Evolutionary conservation across 2,113 vertebrate species (phyloP).

Genomic region (Vulpes vulpes): DNA sequence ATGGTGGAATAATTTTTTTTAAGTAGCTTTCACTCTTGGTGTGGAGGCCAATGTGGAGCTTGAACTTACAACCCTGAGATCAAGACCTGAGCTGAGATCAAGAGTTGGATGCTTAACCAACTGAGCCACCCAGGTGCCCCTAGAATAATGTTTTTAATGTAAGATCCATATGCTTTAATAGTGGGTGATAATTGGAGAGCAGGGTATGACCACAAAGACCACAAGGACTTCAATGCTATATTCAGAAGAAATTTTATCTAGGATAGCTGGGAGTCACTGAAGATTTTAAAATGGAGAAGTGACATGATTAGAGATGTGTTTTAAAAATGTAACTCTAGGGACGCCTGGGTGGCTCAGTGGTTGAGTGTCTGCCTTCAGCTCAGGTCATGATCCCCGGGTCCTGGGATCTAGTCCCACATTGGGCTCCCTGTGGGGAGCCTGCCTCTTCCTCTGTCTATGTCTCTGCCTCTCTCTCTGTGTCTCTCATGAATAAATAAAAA

Average conservation of each 20-base stretch:
- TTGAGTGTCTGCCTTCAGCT: too few species aligned
- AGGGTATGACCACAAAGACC: neutral
- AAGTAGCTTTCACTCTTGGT: neutral
- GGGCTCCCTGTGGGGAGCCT: too few species aligned
- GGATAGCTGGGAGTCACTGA: neutral
- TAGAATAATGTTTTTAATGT: neutral
- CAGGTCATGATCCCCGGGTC: too few species aligned
- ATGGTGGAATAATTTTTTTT: neutral
- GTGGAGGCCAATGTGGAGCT: neutral
- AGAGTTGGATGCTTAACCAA: neutral
- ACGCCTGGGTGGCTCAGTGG: too few species aligned
- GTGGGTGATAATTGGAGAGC: neutral
- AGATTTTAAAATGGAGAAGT: slow-evolving; percentile 22
- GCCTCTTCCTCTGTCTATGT: too few species aligned
- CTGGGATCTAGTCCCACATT: too few species aligned
- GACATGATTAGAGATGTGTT: neutral
- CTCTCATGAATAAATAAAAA: too few species aligned
- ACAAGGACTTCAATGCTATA: neutral
- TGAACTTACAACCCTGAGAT: neutral
- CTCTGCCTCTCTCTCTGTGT: too few species aligned
- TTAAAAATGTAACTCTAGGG: neutral
- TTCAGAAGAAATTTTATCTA: neutral
- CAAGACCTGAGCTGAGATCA: neutral
- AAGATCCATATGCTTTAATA: neutral
- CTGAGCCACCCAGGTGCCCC: neutral